Percentiles rank a stretch among this genome's conserved stretches.
These are phyloP conservation scores for Anseranas semipalmata DNA, from an alignment of 2,113 vertebrate genomes.

Conservation along the genomic window DNA sequence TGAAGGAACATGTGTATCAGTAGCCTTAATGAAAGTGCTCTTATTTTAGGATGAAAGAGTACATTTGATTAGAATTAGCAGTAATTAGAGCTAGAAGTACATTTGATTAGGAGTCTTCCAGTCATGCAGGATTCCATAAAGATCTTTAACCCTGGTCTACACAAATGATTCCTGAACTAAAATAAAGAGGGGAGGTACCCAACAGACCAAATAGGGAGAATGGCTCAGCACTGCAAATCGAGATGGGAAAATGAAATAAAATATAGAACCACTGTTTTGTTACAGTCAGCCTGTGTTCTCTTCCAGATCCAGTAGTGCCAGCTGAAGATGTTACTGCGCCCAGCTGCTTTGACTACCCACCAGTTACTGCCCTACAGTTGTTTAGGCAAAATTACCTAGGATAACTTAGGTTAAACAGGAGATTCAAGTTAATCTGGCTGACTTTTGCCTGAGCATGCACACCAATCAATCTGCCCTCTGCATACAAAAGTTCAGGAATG, in stretches of 20 bases:
- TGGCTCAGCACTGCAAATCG: not conserved
- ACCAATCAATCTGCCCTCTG: rapidly evolving
- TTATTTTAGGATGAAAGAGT: not conserved
- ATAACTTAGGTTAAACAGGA: not conserved
- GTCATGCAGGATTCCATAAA: not conserved
- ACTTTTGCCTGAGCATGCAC: not conserved
- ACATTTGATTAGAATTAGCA: not conserved
- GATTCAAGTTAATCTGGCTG: not conserved
- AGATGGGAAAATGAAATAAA: not conserved
- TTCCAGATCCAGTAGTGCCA: not conserved
- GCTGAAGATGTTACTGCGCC: not conserved
- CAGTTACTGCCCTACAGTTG: not conserved
- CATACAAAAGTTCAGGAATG: not conserved
- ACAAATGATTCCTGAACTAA: not conserved
- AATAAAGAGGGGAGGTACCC: not conserved
- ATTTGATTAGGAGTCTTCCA: not conserved
- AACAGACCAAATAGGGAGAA: not conserved
- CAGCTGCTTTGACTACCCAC: not conserved
- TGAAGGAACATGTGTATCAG: not conserved
- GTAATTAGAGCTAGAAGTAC: not conserved
- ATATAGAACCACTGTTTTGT: not conserved
- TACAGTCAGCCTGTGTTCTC: not conserved
- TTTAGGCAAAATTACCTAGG: not conserved
- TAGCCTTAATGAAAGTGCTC: not conserved
- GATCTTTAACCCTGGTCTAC: not conserved